Percentiles rank a stretch among this genome's conserved stretches.
phyloP scores from a whole-genome alignment of 2,888 invertebrate genomes.

The Elgonia sp. region DNA sequence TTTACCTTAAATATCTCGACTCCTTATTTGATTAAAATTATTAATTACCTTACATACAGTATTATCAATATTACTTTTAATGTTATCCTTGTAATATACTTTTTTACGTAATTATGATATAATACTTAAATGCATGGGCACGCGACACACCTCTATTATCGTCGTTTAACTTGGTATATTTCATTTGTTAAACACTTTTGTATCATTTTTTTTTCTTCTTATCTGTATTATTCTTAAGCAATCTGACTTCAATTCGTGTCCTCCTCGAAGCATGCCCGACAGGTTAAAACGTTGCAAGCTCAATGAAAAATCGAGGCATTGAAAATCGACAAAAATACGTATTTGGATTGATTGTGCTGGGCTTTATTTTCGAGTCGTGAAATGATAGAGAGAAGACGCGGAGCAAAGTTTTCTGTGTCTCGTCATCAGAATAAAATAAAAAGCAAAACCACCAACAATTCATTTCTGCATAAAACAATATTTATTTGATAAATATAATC shows the following conservation, averaged over 20 bases:
- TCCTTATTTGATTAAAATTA: slow-evolving; percentile 85
- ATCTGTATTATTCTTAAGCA: slow-evolving; percentile 54
- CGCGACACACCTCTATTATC: slow-evolving; percentile 82
- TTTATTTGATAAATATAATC: slow-evolving; percentile 60
- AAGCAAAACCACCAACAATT: slow-evolving; percentile 5
- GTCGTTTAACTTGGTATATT: slow-evolving; percentile 71
- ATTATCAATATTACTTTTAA: slow-evolving; percentile 85
- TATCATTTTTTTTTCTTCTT: slow-evolving; percentile 23
- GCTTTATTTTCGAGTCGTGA: slow-evolving; percentile 51
- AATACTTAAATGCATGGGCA: slow-evolving; percentile 86
- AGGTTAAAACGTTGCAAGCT: slow-evolving; percentile 72
- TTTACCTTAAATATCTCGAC: slow-evolving; percentile 82
- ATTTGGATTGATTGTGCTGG: slow-evolving; percentile 74
- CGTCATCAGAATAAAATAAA: slow-evolving; percentile 5
- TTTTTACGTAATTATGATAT: slow-evolving; percentile 86
- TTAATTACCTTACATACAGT: slow-evolving; percentile 86
- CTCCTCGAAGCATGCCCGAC: slow-evolving; percentile 75
- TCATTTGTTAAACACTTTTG: slow-evolving; percentile 55
- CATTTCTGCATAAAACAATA: slow-evolving; percentile 28
- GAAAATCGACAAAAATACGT: slow-evolving; percentile 70
- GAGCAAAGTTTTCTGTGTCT: slow-evolving; percentile 61
- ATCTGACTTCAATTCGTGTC: slow-evolving; percentile 48
- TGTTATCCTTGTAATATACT: slow-evolving; percentile 83
- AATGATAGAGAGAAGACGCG: slow-evolving; percentile 50
- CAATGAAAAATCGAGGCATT: slow-evolving; percentile 65